These are phyloP conservation scores for Sisyra terminalis DNA, from an alignment of 2,888 invertebrate species.

Conservation along the genomic window DNA sequence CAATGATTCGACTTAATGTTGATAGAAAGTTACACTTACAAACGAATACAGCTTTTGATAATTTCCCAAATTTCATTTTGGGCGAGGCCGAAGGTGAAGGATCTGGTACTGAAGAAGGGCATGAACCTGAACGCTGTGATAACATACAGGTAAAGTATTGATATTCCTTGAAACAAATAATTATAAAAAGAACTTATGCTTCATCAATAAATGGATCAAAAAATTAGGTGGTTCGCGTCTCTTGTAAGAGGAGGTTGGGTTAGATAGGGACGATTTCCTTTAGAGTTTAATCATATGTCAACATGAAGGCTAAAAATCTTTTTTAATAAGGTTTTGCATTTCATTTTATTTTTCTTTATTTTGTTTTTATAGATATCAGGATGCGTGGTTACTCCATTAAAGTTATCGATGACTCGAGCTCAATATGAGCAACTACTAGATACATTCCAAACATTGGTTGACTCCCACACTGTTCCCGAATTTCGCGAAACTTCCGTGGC, in stretches of 20 bases:
- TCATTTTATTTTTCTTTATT: too few species aligned
- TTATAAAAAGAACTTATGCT: too few species aligned
- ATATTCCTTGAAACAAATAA: too few species aligned
- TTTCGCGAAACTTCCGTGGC: constrained; percentile 18
- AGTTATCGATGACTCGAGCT: constrained; percentile 67
- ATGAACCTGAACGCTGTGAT: constrained; percentile 5
- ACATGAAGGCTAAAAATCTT: too few species aligned
- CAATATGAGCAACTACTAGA: constrained; percentile 85
- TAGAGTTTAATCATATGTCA: too few species aligned
- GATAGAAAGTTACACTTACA: constrained; percentile 24
- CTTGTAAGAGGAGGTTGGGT: too few species aligned
- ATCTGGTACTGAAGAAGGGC: not conserved
- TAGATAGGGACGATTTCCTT: too few species aligned
- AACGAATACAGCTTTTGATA: constrained; percentile 11
- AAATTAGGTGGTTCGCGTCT: too few species aligned
- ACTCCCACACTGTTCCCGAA: constrained; percentile 16
- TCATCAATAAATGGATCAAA: too few species aligned
- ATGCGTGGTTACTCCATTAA: constrained; percentile 65
- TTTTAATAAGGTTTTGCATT: too few species aligned
- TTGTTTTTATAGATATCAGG: constrained; percentile 45
- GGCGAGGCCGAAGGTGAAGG: constrained; percentile 18
- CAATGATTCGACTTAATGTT: constrained; percentile 56
- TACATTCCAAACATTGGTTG: constrained; percentile 31
- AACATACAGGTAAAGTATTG: constrained; percentile 9
- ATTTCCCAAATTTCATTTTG: constrained; percentile 20